These are phyloP conservation scores for Melinaea marsaeus DNA, from an alignment of 2,888 invertebrate species.

Conservation along the genomic window DNA sequence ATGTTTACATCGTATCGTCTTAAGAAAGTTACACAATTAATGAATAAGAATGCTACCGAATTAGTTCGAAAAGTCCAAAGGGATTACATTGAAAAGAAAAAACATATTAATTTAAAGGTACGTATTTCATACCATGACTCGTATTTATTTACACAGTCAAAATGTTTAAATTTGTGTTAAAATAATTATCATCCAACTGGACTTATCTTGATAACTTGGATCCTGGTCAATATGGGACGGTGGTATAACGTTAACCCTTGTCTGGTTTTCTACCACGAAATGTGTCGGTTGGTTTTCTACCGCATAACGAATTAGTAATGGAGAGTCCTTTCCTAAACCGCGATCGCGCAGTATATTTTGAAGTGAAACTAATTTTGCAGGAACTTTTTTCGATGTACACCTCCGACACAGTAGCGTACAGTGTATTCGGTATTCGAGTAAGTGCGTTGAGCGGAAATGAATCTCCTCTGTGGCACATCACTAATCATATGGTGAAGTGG, in stretches of 20 bases:
- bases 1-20: conserved; percentile 57
- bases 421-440: conserved; percentile 56
- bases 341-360: too few species aligned
- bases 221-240: too few species aligned
- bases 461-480: conserved; percentile 61
- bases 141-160: too few species aligned
- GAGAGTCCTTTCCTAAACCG: too few species aligned
- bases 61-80: conserved; percentile 51
- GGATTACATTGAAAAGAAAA: conserved; percentile 48
- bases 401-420: conserved; percentile 60
- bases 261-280: too few species aligned
- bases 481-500: conserved; percentile 61
- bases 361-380: conserved; percentile 34
- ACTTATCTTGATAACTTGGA: too few species aligned
- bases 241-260: too few species aligned
- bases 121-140: background rate
- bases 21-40: conserved; percentile 52
- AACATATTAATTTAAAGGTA: conserved; percentile 56
- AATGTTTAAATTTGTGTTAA: background rate
- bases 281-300: too few species aligned
- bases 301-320: too few species aligned
- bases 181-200: background rate
- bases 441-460: conserved; percentile 50
- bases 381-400: conserved; percentile 63
- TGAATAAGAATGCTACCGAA: conserved; percentile 56